Evolutionary conservation across 2,888 invertebrate species (phyloP), one percentile per base, ranked within the genome.

Genomic region (Spicauda simplicius): DNA sequence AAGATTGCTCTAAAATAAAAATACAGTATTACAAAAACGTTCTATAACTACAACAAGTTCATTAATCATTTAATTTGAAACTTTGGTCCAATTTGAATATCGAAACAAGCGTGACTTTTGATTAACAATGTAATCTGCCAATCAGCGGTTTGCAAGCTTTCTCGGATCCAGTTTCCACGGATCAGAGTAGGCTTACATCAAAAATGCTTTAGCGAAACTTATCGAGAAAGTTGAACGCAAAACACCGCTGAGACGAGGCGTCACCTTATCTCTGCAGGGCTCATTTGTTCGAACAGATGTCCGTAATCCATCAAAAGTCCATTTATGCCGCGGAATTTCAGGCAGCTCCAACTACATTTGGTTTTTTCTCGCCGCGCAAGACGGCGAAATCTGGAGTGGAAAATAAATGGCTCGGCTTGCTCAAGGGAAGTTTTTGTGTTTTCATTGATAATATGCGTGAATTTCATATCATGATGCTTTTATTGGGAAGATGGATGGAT

Each of bases 261-360:
- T 62, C 56, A 62, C 67, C 62, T 68, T 68, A 68, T 68, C 67
- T 68, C 41, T 57, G 57, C 62, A 62, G 12, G 57, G 57, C 67
- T 62, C 67, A 62, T 68, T 71, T 70, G 72, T 73, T 68, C 70
- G 69, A 70, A 65, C 56, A 70, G 67, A 73, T 73, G 72, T 72
- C 67, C 58, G 70, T 73, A 72, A 73, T 71, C 72, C 72, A 71
- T 72, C 71, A 72, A 65, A 72, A 68, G 68, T 68, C 69, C 71
- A 73, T 69, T 68, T 61, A 67, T 67, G 61, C 67, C 52, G 61
- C 77, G 61, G 56, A 19, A 61, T 55, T 52, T 66, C 20, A 16
- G 55, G 60, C 55, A 60, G 25, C 60, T 61, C 56, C 37, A 66
- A 66, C 54, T 55, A 66, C 67, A 57, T 62, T 57, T 57, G 50